A percentile compares a stretch with the other conserved stretches of the same genome.
Evolutionary conservation across 2,797 vertebrate species (phyloP).

Genomic region (Hemitrygon akajei): DNA sequence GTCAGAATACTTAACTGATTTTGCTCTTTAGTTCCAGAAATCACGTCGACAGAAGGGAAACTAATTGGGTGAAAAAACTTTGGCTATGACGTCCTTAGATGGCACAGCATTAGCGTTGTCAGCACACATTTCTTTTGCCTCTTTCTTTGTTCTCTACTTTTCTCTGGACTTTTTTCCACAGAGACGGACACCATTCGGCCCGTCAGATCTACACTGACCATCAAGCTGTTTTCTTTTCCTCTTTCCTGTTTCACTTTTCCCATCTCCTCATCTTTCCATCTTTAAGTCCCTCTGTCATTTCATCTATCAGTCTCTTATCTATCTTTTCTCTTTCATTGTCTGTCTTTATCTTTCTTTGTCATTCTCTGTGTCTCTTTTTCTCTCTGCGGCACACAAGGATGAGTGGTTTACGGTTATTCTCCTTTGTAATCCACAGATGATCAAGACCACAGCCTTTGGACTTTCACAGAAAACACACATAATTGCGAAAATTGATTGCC

Average conservation of each 20-base stretch:
- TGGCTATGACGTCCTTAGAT: background rate
- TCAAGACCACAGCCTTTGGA: background rate
- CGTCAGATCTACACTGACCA: no score
- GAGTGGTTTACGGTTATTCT: background rate
- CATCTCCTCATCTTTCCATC: background rate
- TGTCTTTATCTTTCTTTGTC: background rate
- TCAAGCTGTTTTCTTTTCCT: no score
- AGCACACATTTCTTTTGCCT: no score
- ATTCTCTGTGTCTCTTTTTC: no score
- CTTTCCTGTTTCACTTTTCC: background rate
- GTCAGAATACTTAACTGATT: background rate
- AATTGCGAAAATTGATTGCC: background rate
- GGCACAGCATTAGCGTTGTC: background rate
- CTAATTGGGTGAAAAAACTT: background rate
- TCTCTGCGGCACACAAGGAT: background rate
- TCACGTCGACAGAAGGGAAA: no score
- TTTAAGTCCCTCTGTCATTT: background rate
- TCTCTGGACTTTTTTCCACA: no score
- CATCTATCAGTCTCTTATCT: background rate
- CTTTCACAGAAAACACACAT: background rate
- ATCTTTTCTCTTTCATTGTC: background rate
- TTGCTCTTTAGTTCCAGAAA: background rate
- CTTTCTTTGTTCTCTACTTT: no score
- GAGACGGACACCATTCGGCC: no score
- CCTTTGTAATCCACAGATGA: background rate